phyloP scores from a whole-genome alignment of 2,888 invertebrate species.

The Dimorphilus gyrociliatus region DNA sequence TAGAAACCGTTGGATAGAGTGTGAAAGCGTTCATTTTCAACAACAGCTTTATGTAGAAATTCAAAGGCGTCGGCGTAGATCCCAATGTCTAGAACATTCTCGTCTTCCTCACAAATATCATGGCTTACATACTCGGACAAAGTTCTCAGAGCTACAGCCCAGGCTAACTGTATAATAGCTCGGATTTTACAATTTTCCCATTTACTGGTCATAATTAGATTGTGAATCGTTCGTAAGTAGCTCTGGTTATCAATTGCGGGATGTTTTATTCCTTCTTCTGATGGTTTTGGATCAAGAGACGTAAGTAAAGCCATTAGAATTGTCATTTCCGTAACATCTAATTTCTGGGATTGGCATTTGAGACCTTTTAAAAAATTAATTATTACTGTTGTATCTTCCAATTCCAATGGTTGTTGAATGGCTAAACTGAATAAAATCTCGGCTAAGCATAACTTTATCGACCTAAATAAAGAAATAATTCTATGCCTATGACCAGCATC shows the following conservation, averaged over 20 bases:
- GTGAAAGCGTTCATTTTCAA: slow-evolving; percentile 47
- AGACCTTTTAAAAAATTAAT: no score
- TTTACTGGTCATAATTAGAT: no score
- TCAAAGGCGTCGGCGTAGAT: slow-evolving; percentile 62
- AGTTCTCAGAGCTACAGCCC: slow-evolving; percentile 48
- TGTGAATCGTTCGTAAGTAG: no score
- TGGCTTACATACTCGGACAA: slow-evolving; percentile 33
- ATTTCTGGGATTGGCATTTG: no score
- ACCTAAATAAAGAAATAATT: no score
- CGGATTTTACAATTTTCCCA: slow-evolving; percentile 38
- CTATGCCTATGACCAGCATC: slow-evolving; percentile 65
- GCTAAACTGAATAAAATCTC: slow-evolving; percentile 61
- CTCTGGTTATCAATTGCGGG: no score
- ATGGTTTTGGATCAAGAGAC: no score
- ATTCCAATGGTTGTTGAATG: slow-evolving; percentile 56
- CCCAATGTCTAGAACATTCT: slow-evolving; percentile 59
- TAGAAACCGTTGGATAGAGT: no score
- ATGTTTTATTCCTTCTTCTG: no score
- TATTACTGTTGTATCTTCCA: slow-evolving; percentile 49
- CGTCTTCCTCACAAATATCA: slow-evolving; percentile 56
- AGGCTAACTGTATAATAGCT: slow-evolving; percentile 51
- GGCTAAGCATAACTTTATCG: slow-evolving; percentile 53
- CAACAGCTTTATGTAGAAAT: slow-evolving; percentile 55
- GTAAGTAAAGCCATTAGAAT: no score
- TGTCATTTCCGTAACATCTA: no score